Evolutionary conservation across 2,797 vertebrate species (phyloP), one percentile per base, ranked within the genome.

Genomic region (Lates japonicus): DNA sequence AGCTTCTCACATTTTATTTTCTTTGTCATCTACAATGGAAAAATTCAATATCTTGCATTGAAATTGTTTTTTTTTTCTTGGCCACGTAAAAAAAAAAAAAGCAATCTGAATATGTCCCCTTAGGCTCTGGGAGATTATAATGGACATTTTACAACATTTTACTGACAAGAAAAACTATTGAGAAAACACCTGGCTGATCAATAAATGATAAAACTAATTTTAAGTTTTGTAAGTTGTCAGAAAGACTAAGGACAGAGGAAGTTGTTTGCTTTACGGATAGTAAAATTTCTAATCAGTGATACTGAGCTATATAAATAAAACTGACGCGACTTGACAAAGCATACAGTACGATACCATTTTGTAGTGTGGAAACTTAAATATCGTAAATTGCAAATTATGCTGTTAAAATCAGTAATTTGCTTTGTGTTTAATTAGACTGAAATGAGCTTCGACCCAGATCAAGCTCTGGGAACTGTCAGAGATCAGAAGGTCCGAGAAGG

Each of bases 371-470:
- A 62, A 46, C 1, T 4, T 0, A 1, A 22, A 39, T 62, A 41
- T 5, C 1, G 55, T 57, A 20, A 13, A 25, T 41, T 60, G 35
- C 37, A 20, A 7, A 44, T 25, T 25, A 16, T 39, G 25, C 51
- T n/a, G 42, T 60, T 44, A 11, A 55, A 51, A 74, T 61, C n/a
- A 48, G 7, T 11, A 2, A 29, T 25, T 0, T 5, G 0, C 17
- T 61, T 12, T 12, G 22, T 42, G 48, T 48, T 55, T 29, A 48
- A 55, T 60, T 17, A 19, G 33, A 6, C 37, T 17, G 6, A 49
- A 71, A 76, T 44, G 16, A 55, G 33, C 35, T 22, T 41, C n/a
- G 48, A 61, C 33, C 35, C n/a, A 71, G 41, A 65, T 52, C 5
- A 25, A 29, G 17, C 37, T 60, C 55, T 39, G 51, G 29, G 14